Evolutionary conservation across 2,113 vertebrate genomes (phyloP).

Genomic region (Nicator chloris): DNA sequence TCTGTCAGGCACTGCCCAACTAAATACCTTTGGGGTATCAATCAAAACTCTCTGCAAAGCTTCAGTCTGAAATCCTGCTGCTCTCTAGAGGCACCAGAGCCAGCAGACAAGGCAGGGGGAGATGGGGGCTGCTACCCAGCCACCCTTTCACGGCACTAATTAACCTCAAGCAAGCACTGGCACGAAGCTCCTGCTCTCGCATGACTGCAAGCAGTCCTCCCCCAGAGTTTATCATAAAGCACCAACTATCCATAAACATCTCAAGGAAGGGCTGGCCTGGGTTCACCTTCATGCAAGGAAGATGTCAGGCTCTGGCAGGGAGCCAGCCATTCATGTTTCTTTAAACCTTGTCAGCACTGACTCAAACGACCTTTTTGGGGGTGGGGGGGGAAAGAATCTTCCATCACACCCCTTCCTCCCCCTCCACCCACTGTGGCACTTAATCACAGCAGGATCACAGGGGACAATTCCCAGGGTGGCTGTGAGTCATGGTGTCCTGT

Average conservation of each 20-base stretch:
- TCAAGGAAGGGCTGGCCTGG: conserved; percentile 47
- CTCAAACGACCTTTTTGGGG: background rate
- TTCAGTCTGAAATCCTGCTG: background rate
- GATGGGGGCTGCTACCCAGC: background rate
- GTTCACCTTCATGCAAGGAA: conserved; percentile 50
- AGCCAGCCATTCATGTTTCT: conserved; percentile 42
- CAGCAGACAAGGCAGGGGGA: background rate
- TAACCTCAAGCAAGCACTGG: conserved; percentile 20
- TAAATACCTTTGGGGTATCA: background rate
- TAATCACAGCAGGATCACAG: background rate
- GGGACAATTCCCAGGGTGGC: background rate
- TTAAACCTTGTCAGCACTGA: conserved; percentile 31
- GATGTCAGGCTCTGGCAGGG: conserved; percentile 41
- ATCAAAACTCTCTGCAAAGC: background rate
- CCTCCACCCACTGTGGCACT: conserved; percentile 1
- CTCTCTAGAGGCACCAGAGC: background rate
- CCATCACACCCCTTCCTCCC: conserved; percentile 43
- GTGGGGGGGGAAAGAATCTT: rapidly evolving
- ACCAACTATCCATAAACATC: conserved; percentile 36
- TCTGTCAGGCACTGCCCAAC: background rate
- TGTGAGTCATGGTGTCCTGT: background rate
- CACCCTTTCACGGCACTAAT: background rate
- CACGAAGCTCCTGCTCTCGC: conserved; percentile 22
- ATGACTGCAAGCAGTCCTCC: conserved; percentile 41
- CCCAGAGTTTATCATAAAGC: conserved; percentile 16